phyloP scores from a whole-genome alignment of 2,888 invertebrate genomes.

The Brachycybe producta region DNA sequence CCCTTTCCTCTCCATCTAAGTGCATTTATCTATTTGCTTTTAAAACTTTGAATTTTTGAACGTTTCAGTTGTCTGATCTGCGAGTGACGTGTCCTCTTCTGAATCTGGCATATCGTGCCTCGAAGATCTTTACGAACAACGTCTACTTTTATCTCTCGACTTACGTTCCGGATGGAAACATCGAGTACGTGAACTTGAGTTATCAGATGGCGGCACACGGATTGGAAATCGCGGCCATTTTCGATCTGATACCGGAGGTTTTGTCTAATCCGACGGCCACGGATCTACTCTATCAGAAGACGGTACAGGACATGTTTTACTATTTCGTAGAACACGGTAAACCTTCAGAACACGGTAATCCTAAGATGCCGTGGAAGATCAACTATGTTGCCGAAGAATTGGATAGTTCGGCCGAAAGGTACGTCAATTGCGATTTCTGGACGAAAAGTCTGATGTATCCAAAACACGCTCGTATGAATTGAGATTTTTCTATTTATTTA shows the following conservation, averaged over 20 bases:
- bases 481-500: too few species aligned
- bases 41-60: constrained; percentile 1
- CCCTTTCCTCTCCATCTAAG: too few species aligned
- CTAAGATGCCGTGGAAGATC: constrained; percentile 28
- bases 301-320: constrained; percentile 70
- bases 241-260: constrained; percentile 47
- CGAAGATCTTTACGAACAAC: constrained; percentile 17
- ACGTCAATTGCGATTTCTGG: constrained; percentile 65
- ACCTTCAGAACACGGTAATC: constrained; percentile 27
- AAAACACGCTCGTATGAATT: constrained; percentile 14
- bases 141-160: constrained; percentile 62
- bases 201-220: constrained; percentile 21
- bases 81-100: constrained; percentile 65
- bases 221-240: constrained; percentile 47
- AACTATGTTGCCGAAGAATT: constrained; percentile 23
- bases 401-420: constrained; percentile 34
- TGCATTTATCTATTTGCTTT: background rate
- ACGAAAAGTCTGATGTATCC: constrained; percentile 35
- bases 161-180: constrained; percentile 39
- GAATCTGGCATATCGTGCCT: constrained; percentile 41
- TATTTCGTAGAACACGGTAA: constrained; percentile 62
- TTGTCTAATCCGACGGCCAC: constrained; percentile 52
- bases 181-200: constrained; percentile 9
- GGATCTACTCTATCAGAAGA: constrained; percentile 58
- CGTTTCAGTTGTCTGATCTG: constrained; percentile 52